Base-by-base conservation (phyloP, 2,797 vertebrate genomes). In the Cyclopterus lumpus region DNA sequence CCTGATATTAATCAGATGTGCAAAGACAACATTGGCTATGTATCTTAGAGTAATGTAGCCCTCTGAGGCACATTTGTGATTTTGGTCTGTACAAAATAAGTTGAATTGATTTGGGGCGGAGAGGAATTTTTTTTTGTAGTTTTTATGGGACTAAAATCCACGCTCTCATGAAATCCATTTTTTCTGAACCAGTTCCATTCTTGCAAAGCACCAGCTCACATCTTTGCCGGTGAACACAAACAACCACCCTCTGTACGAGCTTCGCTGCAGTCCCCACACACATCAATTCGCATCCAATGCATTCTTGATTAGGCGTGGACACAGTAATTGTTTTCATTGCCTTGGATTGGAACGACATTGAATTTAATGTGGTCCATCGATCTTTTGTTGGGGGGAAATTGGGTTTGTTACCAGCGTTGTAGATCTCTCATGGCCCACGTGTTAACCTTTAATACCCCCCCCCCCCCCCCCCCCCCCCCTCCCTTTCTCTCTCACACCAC, bases 271-370 rank as follows among this genome's bases (percentile, higher is more conserved):
- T 80, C 38, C 66, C 83, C 80, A 26, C 84, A 77, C 86, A 72
- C 87, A 83, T 82, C 81, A 71, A 57, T 75, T 80, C 11, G 8
- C 66, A 83, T 67, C 86, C 84, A 78, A 82, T 82, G 83, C 89
- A 84, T 92, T 86, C 68, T 81, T 88, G 82, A 92, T 91, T 86
- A 89, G 89, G 80, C 73, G 55, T 80, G 83, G 86, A 81, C 82
- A 70, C 63, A 12, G 89, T 93, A 93, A 92, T 93, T 91, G 89
- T 91, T 93, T 91, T 88, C 88, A 86, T 92, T 89, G 86, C 79
- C 70, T 76, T 24, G 55, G 86, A 91, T 90, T 87, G 89, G 83
- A 86, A 84, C 66, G 76, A 82, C 89, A 87, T 81, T 81, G 84
- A 87, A 80, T 85, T 71, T 85, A 90, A 91, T 89, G 86, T 80